phyloP scores from a whole-genome alignment of 2,888 invertebrate species.

The Chirona hameri region DNA sequence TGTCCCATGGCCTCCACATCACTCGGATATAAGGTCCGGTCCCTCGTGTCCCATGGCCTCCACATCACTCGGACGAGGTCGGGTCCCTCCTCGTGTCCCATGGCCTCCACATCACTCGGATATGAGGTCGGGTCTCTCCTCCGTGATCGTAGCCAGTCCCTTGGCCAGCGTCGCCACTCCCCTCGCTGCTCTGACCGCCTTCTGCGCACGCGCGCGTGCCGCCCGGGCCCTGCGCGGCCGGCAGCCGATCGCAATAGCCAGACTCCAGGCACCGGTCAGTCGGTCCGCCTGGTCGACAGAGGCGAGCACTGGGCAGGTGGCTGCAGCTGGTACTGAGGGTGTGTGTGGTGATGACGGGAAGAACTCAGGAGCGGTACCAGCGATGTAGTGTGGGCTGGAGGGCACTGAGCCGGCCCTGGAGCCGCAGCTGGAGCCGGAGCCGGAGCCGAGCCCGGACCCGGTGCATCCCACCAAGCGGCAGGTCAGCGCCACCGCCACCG shows the following conservation, averaged over 20 bases:
- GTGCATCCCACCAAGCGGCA: neutral
- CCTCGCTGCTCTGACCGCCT: neutral
- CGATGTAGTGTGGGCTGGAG: constrained; percentile 22
- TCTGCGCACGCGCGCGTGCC: neutral
- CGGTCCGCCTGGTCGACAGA: constrained; percentile 6
- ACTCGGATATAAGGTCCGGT: too few species aligned
- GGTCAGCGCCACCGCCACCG: neutral
- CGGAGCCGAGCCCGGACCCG: neutral
- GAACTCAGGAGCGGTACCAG: neutral
- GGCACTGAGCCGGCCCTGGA: constrained; percentile 23
- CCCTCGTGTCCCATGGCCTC: too few species aligned
- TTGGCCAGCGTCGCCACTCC: neutral
- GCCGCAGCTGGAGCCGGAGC: neutral
- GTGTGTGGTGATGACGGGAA: neutral
- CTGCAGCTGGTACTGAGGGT: neutral
- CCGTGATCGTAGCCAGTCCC: neutral
- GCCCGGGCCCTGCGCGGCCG: neutral
- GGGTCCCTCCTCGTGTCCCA: too few species aligned
- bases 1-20: neutral
- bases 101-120: neutral
- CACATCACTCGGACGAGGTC: too few species aligned
- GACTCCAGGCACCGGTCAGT: neutral
- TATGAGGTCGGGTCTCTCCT: neutral
- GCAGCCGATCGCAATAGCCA: neutral
- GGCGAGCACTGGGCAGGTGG: neutral